Evolutionary conservation across 2,797 vertebrate genomes (phyloP), one percentile per base, ranked within the genome.

Genomic region (Perodicticus potto): DNA sequence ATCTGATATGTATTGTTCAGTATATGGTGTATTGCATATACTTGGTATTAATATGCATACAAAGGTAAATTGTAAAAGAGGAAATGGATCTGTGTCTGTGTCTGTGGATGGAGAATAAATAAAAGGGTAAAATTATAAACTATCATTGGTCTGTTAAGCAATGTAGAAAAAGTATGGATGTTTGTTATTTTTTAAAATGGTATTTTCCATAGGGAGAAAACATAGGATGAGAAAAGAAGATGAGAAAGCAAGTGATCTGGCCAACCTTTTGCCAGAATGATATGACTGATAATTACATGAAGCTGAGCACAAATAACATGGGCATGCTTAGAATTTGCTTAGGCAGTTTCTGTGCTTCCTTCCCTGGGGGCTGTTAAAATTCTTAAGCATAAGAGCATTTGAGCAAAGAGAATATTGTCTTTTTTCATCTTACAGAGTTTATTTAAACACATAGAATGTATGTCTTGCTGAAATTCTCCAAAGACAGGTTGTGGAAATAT

Each of bases 241-340:
- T 69, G 84, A 89, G 94, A 84, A 87, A 89, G 83, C 61, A 92
- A 88, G 37, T 70, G 70, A 67, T 69, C 7, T 73, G 89, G 49
- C 57, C 70, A 85, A 93, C 25, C 70, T 86, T 80, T 94, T 95
- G 82, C 78, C 90, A 95, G 88, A 94, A 90, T 73, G 70, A 89
- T 65, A 59, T 81, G 72, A 95, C 88, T 70, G 92, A 93, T 89
- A 96, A 93, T 91, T 95, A 77, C 88, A 93, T 86, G 92, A 73
- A 88, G 73, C 93, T 86, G 85, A 94, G 85, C 45, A 89, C 87
- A 96, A 93, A 72, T 57, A 96, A 86, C 3, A 0, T 40, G 77
- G 61, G 53, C 90, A 86, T 76, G 59, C 85, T 95, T 94, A 92
- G 57, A 92, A 94, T 97, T 85, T 91, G 84, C 67, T 92, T 45